phyloP scores from a whole-genome alignment of 2,888 invertebrate species.

The Charanyca ferruginea region DNA sequence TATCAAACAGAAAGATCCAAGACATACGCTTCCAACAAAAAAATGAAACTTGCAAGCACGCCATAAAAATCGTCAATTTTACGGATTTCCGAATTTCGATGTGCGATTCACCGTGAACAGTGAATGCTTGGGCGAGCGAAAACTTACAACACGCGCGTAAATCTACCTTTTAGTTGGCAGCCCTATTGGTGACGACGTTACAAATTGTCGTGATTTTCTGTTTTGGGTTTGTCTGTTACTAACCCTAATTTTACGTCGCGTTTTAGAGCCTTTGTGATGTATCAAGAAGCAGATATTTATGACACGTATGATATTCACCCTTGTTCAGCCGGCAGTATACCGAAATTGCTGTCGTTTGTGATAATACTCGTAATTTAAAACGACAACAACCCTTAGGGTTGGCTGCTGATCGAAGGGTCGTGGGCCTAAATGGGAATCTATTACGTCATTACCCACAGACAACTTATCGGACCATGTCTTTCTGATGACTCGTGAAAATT shows the following conservation, averaged over 20 bases:
- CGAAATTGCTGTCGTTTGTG: constrained; percentile 57
- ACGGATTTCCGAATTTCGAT: constrained; percentile 80
- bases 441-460: constrained; percentile 58
- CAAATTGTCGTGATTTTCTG: constrained; percentile 50
- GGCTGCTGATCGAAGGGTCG: constrained; percentile 60
- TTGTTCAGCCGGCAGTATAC: constrained; percentile 30
- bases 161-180: constrained; percentile 62
- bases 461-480: constrained; percentile 44
- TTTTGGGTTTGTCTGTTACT: constrained; percentile 35
- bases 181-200: constrained; percentile 55
- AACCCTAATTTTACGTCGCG: constrained; percentile 55
- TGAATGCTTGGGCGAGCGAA: constrained; percentile 71
- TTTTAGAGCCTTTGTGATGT: constrained; percentile 39
- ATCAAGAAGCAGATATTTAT: constrained; percentile 47
- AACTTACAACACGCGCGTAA: constrained; percentile 74
- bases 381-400: constrained; percentile 56
- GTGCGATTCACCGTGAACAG: constrained; percentile 76
- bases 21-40: constrained; percentile 56
- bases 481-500: constrained; percentile 54
- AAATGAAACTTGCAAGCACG: constrained; percentile 68
- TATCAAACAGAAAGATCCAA: constrained; percentile 61
- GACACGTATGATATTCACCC: constrained; percentile 53
- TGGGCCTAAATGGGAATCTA: constrained; percentile 47
- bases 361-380: constrained; percentile 62
- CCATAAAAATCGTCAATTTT: constrained; percentile 77